These are phyloP conservation scores for Manacus vitellinus DNA, from an alignment of 2,113 vertebrate species.

Conservation along the genomic window DNA sequence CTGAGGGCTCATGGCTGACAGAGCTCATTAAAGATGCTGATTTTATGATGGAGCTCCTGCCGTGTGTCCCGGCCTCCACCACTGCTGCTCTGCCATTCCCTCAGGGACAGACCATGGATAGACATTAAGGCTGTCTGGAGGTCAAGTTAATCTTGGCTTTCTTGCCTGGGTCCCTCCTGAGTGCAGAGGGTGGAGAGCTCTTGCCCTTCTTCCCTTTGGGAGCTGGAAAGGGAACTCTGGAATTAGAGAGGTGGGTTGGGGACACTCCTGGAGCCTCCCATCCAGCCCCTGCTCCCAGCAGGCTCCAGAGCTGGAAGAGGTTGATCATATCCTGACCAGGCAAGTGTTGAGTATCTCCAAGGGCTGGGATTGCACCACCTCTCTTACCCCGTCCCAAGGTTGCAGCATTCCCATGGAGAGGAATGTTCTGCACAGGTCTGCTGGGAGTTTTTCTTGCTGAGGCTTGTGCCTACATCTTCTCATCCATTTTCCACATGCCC, in stretches of 20 bases:
- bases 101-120: not conserved
- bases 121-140: not conserved
- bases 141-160: not conserved
- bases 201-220: not conserved
- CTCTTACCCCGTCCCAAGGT: not conserved
- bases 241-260: not conserved
- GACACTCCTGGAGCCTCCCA: not conserved
- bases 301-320: not conserved
- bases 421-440: not conserved
- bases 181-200: not conserved
- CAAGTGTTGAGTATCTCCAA: not conserved
- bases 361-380: not conserved
- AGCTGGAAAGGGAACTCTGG: not conserved
- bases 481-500: not conserved
- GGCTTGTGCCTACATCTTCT: not conserved
- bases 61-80: not conserved
- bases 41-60: constrained; percentile 1
- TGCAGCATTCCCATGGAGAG: not conserved
- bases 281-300: not conserved
- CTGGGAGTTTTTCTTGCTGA: not conserved
- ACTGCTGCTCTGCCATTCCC: not conserved
- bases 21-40: constrained; percentile 32
- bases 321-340: not conserved
- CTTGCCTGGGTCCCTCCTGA: not conserved
- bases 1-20: not conserved